Evolutionary conservation across 2,797 vertebrate species (phyloP).

Genomic region (Coilia nasus): DNA sequence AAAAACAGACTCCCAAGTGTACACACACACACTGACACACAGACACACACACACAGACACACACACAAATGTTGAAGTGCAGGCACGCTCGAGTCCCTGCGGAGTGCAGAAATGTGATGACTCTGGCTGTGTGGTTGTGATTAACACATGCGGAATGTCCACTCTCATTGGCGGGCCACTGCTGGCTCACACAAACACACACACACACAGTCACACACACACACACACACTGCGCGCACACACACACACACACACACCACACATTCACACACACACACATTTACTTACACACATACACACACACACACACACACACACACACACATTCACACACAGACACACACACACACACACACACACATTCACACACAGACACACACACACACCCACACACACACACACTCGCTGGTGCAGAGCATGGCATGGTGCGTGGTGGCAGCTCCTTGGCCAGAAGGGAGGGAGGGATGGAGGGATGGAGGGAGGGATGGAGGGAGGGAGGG

Average conservation of each 20-base stretch:
- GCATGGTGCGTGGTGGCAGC: too few species aligned
- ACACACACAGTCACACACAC: constrained; percentile 14
- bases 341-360: neutral
- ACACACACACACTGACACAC: neutral
- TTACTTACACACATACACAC: too few species aligned
- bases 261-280: constrained; percentile 12
- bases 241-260: constrained; percentile 14
- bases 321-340: neutral
- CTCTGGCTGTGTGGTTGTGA: constrained; percentile 13
- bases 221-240: neutral
- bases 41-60: neutral
- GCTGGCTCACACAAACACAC: neutral
- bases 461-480: too few species aligned
- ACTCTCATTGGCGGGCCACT: neutral
- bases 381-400: too few species aligned
- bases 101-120: constrained; percentile 18
- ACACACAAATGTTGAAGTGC: constrained; percentile 11
- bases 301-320: neutral
- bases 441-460: too few species aligned
- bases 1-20: neutral
- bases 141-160: constrained; percentile 18
- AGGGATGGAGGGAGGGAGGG: too few species aligned
- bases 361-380: too few species aligned
- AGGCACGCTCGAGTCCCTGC: neutral
- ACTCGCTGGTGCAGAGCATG: too few species aligned